Conservation (phyloP, 2,797 vertebrate species). For the Neosalanx taihuensis region DNA sequence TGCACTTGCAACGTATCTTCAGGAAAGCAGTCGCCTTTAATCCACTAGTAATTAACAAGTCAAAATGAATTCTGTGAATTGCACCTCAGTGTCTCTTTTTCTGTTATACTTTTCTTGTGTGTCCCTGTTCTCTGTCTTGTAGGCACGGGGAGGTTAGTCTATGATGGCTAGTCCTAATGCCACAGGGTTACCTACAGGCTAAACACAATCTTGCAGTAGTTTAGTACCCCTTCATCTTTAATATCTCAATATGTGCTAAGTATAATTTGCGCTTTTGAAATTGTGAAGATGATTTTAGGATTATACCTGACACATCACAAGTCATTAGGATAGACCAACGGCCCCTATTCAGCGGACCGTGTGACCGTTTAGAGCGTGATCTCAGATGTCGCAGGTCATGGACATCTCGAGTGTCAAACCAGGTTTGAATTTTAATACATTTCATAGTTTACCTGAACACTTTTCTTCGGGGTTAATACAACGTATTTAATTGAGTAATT, state of each 20-base stretch:
- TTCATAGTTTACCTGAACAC: slow-evolving; percentile 28
- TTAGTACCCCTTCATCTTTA: neutral
- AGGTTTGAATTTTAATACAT: slow-evolving; percentile 18
- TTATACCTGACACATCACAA: neutral
- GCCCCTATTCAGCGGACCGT: too few species aligned
- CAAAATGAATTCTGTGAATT: slow-evolving; percentile 46
- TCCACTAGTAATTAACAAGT: slow-evolving; percentile 47
- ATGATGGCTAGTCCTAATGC: slow-evolving; percentile 1
- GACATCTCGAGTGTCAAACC: neutral
- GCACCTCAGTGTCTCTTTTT: slow-evolving; percentile 31
- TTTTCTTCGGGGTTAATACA: too few species aligned
- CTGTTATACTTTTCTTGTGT: slow-evolving; percentile 24
- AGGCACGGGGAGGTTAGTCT: slow-evolving; percentile 16
- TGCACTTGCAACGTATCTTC: slow-evolving; percentile 30
- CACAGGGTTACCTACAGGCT: neutral
- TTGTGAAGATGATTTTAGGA: neutral
- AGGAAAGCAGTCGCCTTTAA: slow-evolving; percentile 35
- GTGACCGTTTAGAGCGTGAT: neutral
- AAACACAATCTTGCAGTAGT: neutral
- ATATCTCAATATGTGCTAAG: neutral
- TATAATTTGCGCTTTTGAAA: neutral
- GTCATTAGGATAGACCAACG: neutral
- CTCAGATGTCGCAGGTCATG: slow-evolving; percentile 5
- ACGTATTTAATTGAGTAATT: too few species aligned
- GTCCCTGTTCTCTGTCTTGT: neutral